phyloP scores from a whole-genome alignment of 53 echinoderm and acorn worm genomes.

The Temnopleurus reevesii region DNA sequence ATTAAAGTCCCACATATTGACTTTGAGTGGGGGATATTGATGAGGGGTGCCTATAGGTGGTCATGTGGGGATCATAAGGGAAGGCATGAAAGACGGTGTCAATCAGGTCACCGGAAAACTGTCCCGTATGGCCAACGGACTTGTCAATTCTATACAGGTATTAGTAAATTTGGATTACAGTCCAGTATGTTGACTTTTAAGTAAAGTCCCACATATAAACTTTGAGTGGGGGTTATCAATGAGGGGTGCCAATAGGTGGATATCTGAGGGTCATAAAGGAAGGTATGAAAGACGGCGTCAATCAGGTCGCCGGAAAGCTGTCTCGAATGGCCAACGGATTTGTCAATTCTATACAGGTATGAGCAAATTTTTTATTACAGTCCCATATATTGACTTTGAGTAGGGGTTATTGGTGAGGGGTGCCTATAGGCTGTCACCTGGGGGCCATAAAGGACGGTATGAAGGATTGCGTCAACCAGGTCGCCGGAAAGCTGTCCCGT shows the following conservation, averaged over 20 bases:
- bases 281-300: conserved; percentile 97
- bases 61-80: conserved; percentile 84
- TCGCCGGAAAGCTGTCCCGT: conserved; percentile 91
- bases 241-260: conserved; percentile 40
- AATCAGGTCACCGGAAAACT: conserved; percentile 92
- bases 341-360: conserved; percentile 95
- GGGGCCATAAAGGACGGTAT: conserved; percentile 94
- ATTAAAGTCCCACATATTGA: too few species aligned
- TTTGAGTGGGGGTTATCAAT: conserved; percentile 43
- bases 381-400: too few species aligned
- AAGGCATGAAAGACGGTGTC: conserved; percentile 97
- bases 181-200: too few species aligned
- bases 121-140: conserved; percentile 88
- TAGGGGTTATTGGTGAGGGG: background rate
- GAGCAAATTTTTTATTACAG: background rate
- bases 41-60: conserved; percentile 41
- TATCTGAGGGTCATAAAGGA: conserved; percentile 90
- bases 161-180: too few species aligned
- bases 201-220: too few species aligned
- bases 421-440: conserved; percentile 71
- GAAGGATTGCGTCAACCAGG: conserved; percentile 94
- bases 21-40: conserved; percentile 45
- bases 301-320: conserved; percentile 90
- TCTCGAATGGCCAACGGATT: conserved; percentile 90
- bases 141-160: conserved; percentile 98